Base-by-base conservation (phyloP, 1,140 invertebrate species). In the Microplitis demolitor region DNA sequence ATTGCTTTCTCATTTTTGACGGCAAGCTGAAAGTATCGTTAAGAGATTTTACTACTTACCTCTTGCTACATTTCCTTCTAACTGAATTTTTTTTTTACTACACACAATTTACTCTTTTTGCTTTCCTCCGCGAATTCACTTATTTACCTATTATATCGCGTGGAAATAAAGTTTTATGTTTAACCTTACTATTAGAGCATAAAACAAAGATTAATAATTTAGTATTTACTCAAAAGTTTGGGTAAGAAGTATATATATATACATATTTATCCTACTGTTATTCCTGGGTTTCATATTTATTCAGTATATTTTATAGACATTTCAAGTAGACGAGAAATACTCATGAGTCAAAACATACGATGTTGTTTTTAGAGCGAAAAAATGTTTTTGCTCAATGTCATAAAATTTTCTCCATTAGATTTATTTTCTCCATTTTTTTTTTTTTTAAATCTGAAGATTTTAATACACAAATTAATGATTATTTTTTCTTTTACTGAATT, bases 1-100 rank as follows among this genome's bases (percentile, higher is more conserved):
- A 72, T 72, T 60, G 71, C 64, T 72, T 61, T 60, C 37, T 66
- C 39, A 72, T 72, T 66, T 72, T 66, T 72, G 39, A 61, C 66
- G 66, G 53, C 24, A 50, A 54, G 56, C 51, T 16, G 45, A 63
- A 45, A 50, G 34, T 64, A 54, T 64, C 45, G 34, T 69, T 71
- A 71, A 53, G 58, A 4, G 14, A 33, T 56, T 71, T 69, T 45
- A 37, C 35, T 50, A 60, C 37, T 35, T 53, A 63, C 16, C 56
- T 2, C 45, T 13, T 3, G 6, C 37, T 31, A 58, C 8, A 16
- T 58, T 54, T 16, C n/a, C n/a, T n/a, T 5, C n/a, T 54, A 1
- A n/a, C n/a, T 24, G 24, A 24, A 54, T n/a, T 34, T 58, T 31
- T 24, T 58, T 11, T 58, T 58, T 24, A 24, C 16, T 58, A 9